phyloP scores from a whole-genome alignment of 2,113 vertebrate species.

The Cinclus mexicanus region DNA sequence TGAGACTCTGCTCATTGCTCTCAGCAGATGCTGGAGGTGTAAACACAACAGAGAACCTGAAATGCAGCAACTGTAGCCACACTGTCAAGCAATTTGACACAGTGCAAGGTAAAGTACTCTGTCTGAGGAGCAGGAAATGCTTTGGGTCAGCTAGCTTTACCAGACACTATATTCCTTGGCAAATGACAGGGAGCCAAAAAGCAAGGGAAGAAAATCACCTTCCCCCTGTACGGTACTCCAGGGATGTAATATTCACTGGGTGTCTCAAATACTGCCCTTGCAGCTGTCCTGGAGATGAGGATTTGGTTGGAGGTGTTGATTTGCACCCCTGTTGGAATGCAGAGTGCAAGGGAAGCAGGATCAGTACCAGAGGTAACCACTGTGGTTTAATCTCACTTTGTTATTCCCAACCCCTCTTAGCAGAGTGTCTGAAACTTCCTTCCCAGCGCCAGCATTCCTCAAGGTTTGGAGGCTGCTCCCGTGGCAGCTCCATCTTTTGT shows the following conservation, averaged over 20 bases:
- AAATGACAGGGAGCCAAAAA: background rate
- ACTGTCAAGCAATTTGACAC: background rate
- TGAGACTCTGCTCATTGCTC: background rate
- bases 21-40: background rate
- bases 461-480: background rate
- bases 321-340: slow-evolving; percentile 45
- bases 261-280: slow-evolving; percentile 61
- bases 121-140: background rate
- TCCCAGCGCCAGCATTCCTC: background rate
- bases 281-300: slow-evolving; percentile 39
- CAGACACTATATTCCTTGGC: background rate
- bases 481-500: background rate
- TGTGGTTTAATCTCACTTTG: background rate
- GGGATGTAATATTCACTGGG: slow-evolving; percentile 65
- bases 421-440: background rate
- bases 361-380: background rate
- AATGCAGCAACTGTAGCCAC: background rate
- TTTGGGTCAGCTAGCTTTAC: background rate
- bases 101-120: background rate
- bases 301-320: slow-evolving; percentile 46
- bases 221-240: slow-evolving; percentile 66
- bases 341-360: background rate
- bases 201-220: slow-evolving; percentile 44
- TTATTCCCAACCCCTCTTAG: background rate
- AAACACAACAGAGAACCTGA: background rate